Conservation (phyloP, 2,797 vertebrate species). For the Hyperoplus immaculatus region DNA sequence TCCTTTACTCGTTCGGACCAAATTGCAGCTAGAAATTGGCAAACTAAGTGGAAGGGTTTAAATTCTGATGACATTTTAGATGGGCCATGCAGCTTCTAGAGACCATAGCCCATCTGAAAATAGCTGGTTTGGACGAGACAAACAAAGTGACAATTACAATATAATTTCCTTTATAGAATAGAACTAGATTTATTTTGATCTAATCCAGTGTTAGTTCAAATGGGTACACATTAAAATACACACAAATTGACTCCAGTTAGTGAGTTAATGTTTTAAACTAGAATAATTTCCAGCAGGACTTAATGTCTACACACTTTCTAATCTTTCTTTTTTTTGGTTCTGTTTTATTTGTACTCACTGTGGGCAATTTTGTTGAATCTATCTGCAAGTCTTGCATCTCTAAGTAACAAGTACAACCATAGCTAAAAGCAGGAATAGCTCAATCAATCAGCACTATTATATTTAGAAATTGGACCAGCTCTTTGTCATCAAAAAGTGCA, state of each 20-base stretch:
- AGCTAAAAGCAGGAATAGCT: too few species aligned
- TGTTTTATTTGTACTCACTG: too few species aligned
- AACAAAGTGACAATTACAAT: not conserved
- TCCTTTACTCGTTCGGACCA: conserved; percentile 22
- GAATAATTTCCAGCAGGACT: too few species aligned
- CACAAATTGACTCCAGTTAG: not conserved
- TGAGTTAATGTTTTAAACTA: too few species aligned
- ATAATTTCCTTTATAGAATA: not conserved
- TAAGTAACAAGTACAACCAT: too few species aligned
- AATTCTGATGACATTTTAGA: not conserved
- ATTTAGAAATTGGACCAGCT: too few species aligned
- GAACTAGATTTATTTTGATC: not conserved
- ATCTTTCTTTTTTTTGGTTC: too few species aligned
- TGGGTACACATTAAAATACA: not conserved
- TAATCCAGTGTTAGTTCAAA: not conserved
- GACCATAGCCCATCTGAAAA: conserved; percentile 10
- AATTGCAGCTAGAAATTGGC: conserved; percentile 11
- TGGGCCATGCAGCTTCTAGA: not conserved
- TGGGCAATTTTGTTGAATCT: too few species aligned
- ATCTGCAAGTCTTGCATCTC: too few species aligned
- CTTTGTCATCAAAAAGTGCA: too few species aligned
- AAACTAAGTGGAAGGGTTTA: not conserved
- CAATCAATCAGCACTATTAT: too few species aligned
- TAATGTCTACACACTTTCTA: too few species aligned
- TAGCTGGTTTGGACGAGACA: not conserved